Percentiles rank a stretch among this genome's conserved stretches.
Evolutionary conservation across 2,888 invertebrate species (phyloP).

Genomic region (Imbricaverruca yamaguchii): DNA sequence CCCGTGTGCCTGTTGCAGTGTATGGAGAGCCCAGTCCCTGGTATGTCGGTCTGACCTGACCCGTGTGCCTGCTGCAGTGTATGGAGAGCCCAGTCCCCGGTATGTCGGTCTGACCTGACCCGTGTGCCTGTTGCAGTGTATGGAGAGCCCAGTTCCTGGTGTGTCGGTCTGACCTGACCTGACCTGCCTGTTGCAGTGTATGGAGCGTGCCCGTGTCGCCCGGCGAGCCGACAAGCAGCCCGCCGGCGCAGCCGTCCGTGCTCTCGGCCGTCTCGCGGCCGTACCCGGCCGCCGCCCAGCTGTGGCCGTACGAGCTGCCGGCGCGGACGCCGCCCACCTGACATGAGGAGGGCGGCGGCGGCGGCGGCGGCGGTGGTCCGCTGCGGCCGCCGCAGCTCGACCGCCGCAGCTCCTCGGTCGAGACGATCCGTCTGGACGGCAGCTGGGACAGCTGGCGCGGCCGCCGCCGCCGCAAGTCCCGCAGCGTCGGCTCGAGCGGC

Average conservation of each 20-base stretch:
- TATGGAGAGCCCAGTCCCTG: too few relatives aligned
- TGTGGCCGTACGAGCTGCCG: not conserved
- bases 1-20: too few relatives aligned
- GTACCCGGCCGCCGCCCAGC: too few relatives aligned
- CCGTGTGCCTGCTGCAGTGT: too few relatives aligned
- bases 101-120: too few relatives aligned
- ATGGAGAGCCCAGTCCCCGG: too few relatives aligned
- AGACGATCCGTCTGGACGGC: not conserved
- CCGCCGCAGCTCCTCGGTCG: not conserved
- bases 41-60: too few relatives aligned
- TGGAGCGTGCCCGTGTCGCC: not conserved
- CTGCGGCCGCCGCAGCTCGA: not conserved
- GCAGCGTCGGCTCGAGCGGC: not conserved
- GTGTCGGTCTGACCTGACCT: too few relatives aligned
- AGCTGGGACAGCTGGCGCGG: not conserved
- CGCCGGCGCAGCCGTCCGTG: not conserved
- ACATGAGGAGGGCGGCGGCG: constrained; percentile 10
- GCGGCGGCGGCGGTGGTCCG: not conserved
- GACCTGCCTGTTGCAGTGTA: not conserved
- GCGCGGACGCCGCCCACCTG: not conserved
- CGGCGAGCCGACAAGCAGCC: not conserved
- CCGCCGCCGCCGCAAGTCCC: not conserved
- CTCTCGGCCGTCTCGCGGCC: too few relatives aligned
- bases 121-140: too few relatives aligned
- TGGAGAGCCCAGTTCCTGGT: too few relatives aligned